Evolutionary conservation across 2,888 invertebrate genomes (phyloP).

Genomic region (Acronicta alni): DNA sequence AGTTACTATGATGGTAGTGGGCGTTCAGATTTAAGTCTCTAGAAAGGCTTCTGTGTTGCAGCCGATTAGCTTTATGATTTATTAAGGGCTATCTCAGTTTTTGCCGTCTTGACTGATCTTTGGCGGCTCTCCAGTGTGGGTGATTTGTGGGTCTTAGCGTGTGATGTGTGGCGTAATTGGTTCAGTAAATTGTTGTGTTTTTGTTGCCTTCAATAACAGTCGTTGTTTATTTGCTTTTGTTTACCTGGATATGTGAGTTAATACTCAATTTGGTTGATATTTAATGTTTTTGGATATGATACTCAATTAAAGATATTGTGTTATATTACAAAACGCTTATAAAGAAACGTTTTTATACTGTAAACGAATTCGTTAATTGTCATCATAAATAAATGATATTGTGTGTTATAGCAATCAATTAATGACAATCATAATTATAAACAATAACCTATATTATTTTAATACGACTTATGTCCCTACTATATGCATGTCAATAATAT

Average conservation of each 20-base stretch:
- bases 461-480: too few relatives aligned
- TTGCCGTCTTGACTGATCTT: conserved; percentile 55
- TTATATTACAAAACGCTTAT: too few relatives aligned
- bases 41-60: conserved; percentile 79
- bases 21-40: conserved; percentile 64
- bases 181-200: conserved; percentile 33
- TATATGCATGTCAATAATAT: too few relatives aligned
- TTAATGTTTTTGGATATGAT: too few relatives aligned
- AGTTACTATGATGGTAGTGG: conserved; percentile 70
- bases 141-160: conserved; percentile 53
- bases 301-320: too few relatives aligned
- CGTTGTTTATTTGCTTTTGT: conserved; percentile 13
- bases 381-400: too few relatives aligned
- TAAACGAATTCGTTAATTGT: too few relatives aligned
- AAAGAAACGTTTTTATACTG: too few relatives aligned
- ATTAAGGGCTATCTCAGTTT: conserved; percentile 62
- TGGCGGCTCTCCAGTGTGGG: conserved; percentile 42
- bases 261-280: too few relatives aligned
- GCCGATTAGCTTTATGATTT: conserved; percentile 80
- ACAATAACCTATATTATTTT: too few relatives aligned
- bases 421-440: too few relatives aligned
- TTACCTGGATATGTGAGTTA: neutral
- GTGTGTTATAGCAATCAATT: too few relatives aligned
- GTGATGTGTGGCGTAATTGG: conserved; percentile 44
- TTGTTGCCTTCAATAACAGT: conserved; percentile 22